Base-by-base conservation (phyloP, 37 sponge, comb jelly and placozoan genomes). In the Beroe forskalii region DNA sequence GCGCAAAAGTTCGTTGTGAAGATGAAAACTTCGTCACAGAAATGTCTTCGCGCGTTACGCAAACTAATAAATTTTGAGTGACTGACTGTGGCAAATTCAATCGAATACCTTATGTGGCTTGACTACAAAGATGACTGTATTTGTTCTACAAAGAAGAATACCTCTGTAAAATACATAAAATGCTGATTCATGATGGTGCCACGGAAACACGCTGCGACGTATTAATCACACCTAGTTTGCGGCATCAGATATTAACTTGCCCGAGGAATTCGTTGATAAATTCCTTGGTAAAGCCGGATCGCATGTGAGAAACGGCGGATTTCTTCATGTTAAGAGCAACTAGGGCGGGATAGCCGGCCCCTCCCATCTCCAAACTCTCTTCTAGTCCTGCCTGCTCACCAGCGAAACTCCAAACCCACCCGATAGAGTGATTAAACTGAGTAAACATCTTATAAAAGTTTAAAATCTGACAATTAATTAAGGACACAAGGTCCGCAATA, bases 311-410 rank as follows among this genome's bases (percentile, higher is more conserved):
- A 0, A 92, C 48, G 8, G 97, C 93, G 90, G 93, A 95, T 40
- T 90, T 90, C 76, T 92, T 93, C 14, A 61, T 41, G 66, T 96
- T 98, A 23, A 95, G 60, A 19, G 95, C 91, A 8, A 91, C 94
- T 35, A 96, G 63, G 37, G 98, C 96, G n/a, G 99, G 99, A 75
- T 98, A 98, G 33, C 99, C 99, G 91, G 94, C 96, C 33, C 99
- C 99, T 41, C 99, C 99, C 2, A 98, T 93, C 12, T 93, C 99
- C 2, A 96, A 44, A 28, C 86, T 91, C 40, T 72, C 91, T 90
- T 98, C 99, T 38, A 96, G 69, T 0, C 93, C 92, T 14, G 72
- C 27, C 33, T 91, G 92, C 40, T 89, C 69, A 22, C 95, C 95
- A 9, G 93, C 99, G 41, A 94, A 97, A 44, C 91, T 24, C 99